Percentiles rank a stretch among this genome's conserved stretches.
Conservation (phyloP, 2,113 vertebrate species). For the Sinocyclocheilus rhinocerous region DNA sequence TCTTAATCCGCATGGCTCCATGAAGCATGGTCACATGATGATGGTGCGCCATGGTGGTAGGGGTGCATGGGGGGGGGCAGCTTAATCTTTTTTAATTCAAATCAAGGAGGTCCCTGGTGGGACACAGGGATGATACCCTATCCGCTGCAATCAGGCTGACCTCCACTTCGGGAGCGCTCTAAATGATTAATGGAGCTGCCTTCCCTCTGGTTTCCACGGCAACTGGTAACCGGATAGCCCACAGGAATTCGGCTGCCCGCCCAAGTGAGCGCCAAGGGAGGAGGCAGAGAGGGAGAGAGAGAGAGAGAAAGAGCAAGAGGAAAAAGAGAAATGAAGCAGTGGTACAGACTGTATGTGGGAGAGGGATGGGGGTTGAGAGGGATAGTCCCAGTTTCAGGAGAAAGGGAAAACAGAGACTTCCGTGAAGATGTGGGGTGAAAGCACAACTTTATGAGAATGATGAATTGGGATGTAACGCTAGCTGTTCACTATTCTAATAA, state of each 20-base stretch:
- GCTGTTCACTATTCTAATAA: background rate
- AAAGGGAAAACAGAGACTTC: constrained; percentile 17
- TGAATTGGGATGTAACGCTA: background rate
- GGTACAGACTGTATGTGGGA: constrained; percentile 34
- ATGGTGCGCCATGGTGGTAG: constrained; percentile 80
- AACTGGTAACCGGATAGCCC: constrained; percentile 95
- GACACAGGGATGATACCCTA: constrained; percentile 96
- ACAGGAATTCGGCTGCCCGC: constrained; percentile 94
- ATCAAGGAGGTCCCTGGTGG: constrained; percentile 89
- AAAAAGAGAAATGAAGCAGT: constrained; percentile 29
- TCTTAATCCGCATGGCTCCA: constrained; percentile 99
- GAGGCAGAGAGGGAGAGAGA: constrained; percentile 55
- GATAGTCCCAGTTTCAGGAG: constrained; percentile 19
- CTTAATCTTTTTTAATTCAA: constrained; percentile 96
- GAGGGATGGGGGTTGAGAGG: constrained; percentile 23
- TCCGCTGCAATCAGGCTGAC: constrained; percentile 99
- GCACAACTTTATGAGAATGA: constrained; percentile 20
- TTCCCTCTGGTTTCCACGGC: constrained; percentile 96
- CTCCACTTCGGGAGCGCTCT: constrained; percentile 95
- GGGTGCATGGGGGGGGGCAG: constrained; percentile 69
- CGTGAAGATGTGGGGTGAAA: background rate
- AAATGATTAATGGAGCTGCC: constrained; percentile 99
- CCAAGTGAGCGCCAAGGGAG: constrained; percentile 74
- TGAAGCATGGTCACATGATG: constrained; percentile 94
- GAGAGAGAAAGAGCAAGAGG: constrained; percentile 33